phyloP scores from a whole-genome alignment of 1,140 invertebrate genomes.

The Periplaneta americana region DNA sequence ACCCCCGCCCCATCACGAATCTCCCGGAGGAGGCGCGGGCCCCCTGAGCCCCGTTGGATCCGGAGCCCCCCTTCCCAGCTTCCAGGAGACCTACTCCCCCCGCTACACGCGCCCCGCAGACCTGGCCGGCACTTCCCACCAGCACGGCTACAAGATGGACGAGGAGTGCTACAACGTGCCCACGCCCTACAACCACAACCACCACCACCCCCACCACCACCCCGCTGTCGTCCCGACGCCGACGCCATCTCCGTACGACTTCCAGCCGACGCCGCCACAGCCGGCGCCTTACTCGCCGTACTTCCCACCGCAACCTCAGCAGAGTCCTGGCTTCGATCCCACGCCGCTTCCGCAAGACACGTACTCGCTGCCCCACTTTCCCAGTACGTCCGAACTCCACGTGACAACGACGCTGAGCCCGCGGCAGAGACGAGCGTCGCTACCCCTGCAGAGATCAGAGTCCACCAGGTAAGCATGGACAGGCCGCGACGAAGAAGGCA shows the following conservation, averaged over 20 bases:
- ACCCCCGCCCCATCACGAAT: conserved; percentile 1
- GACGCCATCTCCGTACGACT: conserved; percentile 22
- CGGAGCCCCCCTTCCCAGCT: conserved; percentile 30
- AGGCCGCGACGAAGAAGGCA: too few species aligned
- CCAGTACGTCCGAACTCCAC: conserved; percentile 27
- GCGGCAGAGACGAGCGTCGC: conserved; percentile 60
- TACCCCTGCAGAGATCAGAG: conserved; percentile 69
- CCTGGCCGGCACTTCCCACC: conserved; percentile 18
- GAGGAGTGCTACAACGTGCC: conserved; percentile 64
- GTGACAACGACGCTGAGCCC: conserved; percentile 34
- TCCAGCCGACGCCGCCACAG: conserved; percentile 10
- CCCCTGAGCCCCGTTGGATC: conserved; percentile 10
- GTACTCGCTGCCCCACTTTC: conserved; percentile 31
- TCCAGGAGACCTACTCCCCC: conserved; percentile 25
- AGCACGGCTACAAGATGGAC: conserved; percentile 68
- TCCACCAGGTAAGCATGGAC: conserved; percentile 61
- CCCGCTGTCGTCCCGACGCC: conserved; percentile 10
- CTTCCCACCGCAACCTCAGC: conserved; percentile 15
- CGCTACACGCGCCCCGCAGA: conserved; percentile 10
- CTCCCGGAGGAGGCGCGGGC: conserved; percentile 18
- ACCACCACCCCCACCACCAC: conserved; percentile 23
- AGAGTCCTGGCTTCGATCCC: conserved; percentile 14
- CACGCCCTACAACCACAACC: conserved; percentile 31
- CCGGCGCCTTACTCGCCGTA: conserved; percentile 17
- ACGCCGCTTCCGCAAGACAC: conserved; percentile 26